These are phyloP conservation scores for Dissostichus mawsoni DNA, from an alignment of 2,113 vertebrate genomes.

Conservation along the genomic window DNA sequence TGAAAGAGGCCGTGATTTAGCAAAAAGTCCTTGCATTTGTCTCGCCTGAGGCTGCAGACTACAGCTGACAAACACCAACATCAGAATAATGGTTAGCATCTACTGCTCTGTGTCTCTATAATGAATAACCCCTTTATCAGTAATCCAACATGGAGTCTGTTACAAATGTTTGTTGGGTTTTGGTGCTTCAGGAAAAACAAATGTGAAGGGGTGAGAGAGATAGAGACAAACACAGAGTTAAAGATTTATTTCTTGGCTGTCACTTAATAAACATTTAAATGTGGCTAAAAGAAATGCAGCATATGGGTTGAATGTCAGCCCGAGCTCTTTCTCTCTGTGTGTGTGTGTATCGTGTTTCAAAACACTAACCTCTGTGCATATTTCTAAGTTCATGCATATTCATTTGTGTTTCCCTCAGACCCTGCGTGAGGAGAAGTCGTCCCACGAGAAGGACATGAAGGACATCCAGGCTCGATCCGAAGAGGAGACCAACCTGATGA, in stretches of 20 bases:
- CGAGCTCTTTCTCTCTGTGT: not conserved
- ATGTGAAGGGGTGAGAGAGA: too few relatives aligned
- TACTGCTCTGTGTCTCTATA: not conserved
- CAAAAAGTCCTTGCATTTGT: too few relatives aligned
- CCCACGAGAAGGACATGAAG: constrained; percentile 92
- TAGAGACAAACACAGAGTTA: constrained; percentile 1
- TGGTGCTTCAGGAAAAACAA: too few relatives aligned
- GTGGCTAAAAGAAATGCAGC: constrained; percentile 29
- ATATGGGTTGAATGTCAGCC: constrained; percentile 40
- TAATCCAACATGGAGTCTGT: constrained; percentile 3
- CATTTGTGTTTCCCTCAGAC: constrained; percentile 78
- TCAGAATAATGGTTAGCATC: not conserved
- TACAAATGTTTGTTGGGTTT: not conserved
- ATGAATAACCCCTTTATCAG: constrained; percentile 29
- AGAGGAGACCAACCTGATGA: constrained; percentile 90
- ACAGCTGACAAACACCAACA: not conserved
- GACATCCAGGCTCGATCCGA: constrained; percentile 88
- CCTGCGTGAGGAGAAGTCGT: constrained; percentile 91
- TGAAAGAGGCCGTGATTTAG: too few relatives aligned
- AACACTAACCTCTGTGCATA: constrained; percentile 4
- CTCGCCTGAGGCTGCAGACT: too few relatives aligned
- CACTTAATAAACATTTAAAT: constrained; percentile 24
- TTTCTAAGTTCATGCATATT: not conserved
- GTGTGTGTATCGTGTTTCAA: not conserved
- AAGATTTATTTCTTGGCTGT: constrained; percentile 29